Evolutionary conservation across 2,797 vertebrate species (phyloP).

Genomic region (Paratrypauchen microcephalus): DNA sequence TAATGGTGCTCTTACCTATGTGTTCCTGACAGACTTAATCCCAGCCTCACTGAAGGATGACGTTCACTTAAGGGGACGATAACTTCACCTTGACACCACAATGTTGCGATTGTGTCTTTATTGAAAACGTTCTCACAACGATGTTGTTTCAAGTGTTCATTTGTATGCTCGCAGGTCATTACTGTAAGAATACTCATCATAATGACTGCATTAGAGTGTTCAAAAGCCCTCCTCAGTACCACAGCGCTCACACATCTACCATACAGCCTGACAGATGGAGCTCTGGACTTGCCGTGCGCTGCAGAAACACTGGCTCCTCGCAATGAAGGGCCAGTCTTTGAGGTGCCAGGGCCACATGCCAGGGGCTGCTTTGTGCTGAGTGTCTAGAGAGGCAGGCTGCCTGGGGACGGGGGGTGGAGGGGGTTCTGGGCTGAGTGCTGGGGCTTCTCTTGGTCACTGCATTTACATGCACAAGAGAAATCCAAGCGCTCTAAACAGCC

Average conservation of each 20-base stretch:
- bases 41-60: no score
- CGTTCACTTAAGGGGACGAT: no score
- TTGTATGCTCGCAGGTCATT: neutral
- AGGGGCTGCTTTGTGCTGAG: conserved; percentile 73
- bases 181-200: neutral
- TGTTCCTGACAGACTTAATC: no score
- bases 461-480: no score
- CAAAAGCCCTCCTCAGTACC: neutral
- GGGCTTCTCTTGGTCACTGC: conserved; percentile 48
- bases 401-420: neutral
- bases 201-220: neutral
- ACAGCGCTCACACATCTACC: neutral
- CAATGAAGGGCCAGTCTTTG: conserved; percentile 68
- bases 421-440: conserved; percentile 48
- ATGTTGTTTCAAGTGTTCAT: neutral
- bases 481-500: no score
- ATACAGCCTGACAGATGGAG: conserved; percentile 12
- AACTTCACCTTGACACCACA: neutral
- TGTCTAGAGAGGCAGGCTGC: conserved; percentile 62
- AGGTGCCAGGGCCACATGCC: conserved; percentile 70
- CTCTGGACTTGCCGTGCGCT: conserved; percentile 8
- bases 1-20: no score
- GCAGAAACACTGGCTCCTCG: conserved; percentile 45
- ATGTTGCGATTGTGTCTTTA: neutral
- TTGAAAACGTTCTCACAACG: no score